A percentile compares a stretch with the other conserved stretches of the same genome.
phyloP scores from a whole-genome alignment of 2,888 invertebrate genomes.

The Drosophila acutilabella region DNA sequence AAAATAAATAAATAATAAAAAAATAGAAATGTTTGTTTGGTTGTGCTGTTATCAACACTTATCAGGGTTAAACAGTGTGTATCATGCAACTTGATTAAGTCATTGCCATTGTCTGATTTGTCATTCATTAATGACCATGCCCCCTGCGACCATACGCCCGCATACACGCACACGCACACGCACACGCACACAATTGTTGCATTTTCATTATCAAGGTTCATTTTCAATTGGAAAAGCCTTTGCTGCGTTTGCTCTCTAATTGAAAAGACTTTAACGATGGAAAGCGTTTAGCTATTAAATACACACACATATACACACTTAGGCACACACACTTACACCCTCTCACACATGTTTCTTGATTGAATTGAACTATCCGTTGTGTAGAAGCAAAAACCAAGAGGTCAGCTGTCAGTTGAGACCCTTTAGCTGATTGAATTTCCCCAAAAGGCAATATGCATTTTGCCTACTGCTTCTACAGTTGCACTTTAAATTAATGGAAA shows the following conservation, averaged over 20 bases:
- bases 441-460: background rate
- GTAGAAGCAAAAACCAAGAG: background rate
- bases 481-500: conserved; percentile 26
- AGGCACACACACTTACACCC: background rate
- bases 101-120: conserved; percentile 45
- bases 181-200: background rate
- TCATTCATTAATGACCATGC: conserved; percentile 23
- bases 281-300: conserved; percentile 46
- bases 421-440: conserved; percentile 39
- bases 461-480: conserved; percentile 1
- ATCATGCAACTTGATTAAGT: conserved; percentile 58
- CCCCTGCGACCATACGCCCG: conserved; percentile 7
- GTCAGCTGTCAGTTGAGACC: conserved; percentile 35
- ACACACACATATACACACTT: background rate
- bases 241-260: conserved; percentile 41
- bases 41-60: conserved; percentile 33
- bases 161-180: background rate
- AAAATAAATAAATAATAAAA: background rate
- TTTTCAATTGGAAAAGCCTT: conserved; percentile 54
- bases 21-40: background rate
- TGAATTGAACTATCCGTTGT: conserved; percentile 13
- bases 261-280: conserved; percentile 63
- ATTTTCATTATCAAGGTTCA: conserved; percentile 53
- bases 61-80: conserved; percentile 19
- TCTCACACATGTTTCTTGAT: conserved; percentile 1